Evolutionary conservation across 37 sponge, comb jelly and placozoan genomes (phyloP), one percentile per base, ranked within the genome.

Genomic region (Agelas oroides): DNA sequence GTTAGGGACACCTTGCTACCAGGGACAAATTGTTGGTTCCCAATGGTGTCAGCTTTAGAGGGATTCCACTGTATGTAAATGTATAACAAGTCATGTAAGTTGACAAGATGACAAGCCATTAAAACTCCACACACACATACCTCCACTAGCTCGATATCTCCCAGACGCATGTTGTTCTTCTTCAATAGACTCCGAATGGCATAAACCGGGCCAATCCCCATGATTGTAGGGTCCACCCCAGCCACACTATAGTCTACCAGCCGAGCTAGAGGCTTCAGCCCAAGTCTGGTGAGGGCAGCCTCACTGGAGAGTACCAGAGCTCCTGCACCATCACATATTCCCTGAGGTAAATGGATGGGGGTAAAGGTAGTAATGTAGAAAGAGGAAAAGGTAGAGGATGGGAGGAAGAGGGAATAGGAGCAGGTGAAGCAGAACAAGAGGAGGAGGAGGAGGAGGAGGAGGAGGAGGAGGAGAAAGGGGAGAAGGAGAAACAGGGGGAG

Each of bases 301-400:
- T 98, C 99, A 66, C 91, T 88, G 23, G 97, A 94, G n/a, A 98
- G 52, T 0, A 98, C 69, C 21, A 98, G 69, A 52, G 89, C 89
- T 25, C 87, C 92, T 15, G 99, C 99, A 16, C 99, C 99, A 75
- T 98, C 99, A 92, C 99, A 94, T 28, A 98, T 96, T 36, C 99
- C 99, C 97, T 96, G 69, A 58, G 33, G 31, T 8, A 8, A 56
- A 6, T 12, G 46, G 46, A 46, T 3, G 8, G 46, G 46, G 46
- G 8, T 3, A 3, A 46, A n/a, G 61, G 35, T 11, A 70, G 11
- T 6, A 13, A 70, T 70, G 71, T 30, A 23, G 15, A 23, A 15
- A 67, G 23, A 67, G n/a, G n/a, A n/a, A n/a, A n/a, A n/a, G n/a
- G n/a, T n/a, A n/a, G n/a, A n/a, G n/a, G n/a, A n/a, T n/a, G n/a